Evolutionary conservation across 1,140 invertebrate species (phyloP), one percentile per base, ranked within the genome.

Genomic region (Eubasilissa regina): DNA sequence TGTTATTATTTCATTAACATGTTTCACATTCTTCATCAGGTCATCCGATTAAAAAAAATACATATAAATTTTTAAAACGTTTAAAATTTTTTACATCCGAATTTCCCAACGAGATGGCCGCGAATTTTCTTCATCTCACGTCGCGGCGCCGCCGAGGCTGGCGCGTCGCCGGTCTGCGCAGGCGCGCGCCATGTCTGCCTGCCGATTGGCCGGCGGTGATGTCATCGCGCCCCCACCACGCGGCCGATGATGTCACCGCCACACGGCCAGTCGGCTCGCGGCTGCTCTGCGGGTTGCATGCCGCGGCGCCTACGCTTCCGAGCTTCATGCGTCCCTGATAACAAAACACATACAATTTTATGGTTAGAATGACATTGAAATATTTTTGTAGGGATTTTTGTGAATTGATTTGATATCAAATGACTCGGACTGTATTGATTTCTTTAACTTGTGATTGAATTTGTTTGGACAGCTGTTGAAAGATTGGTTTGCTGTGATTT

Each of bases 241-340:
- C 60, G 56, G 48, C 75, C 58, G 77, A 75, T 82, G 81, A 82
- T 82, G 81, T 82, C 81, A 82, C 79, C 74, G 62, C 75, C 68
- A 60, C 55, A 58, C 77, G 55, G 35, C 53, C 81, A 82, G 81
- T 82, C 75, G 77, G 43, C 81, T 48, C 73, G 81, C 75, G 78
- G 75, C 25, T 58, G 47, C 66, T 77, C 66, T 56, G 64, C 43
- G 55, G 77, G 77, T 56, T 56, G 76, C 64, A 17, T n/a, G 76
- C 66, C 66, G 64, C 48, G 19, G 44, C 70, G 12, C 70, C 53
- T 74, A 21, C 48, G 62, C n/a, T 15, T 66, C n/a, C 17, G 51
- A 17, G 62, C n/a, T 15, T 66, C n/a, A 10, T 21, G 66, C 66
- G 17, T 44, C 66, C 17, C 47, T 51, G 66, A 70, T 70, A 70